These are phyloP conservation scores for Telenomus remus DNA, from an alignment of 1,140 invertebrate genomes.

Conservation along the genomic window DNA sequence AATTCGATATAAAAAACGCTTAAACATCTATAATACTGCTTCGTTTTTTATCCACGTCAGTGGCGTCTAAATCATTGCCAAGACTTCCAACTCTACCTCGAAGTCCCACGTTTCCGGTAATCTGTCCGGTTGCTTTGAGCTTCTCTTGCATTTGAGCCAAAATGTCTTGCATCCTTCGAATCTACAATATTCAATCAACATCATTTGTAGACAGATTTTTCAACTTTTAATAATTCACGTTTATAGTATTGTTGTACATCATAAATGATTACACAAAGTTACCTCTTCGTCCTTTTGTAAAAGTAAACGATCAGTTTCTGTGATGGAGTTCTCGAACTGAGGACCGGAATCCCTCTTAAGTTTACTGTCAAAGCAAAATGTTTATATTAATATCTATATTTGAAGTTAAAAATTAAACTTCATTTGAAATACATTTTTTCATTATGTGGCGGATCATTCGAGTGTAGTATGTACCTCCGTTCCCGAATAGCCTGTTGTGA, in stretches of 20 bases:
- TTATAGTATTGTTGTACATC: no score
- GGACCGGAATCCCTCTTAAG: conserved; percentile 88
- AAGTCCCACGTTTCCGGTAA: conserved; percentile 65
- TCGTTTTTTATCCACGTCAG: conserved; percentile 80
- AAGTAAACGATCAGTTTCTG: conserved; percentile 89
- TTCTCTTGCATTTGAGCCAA: conserved; percentile 97
- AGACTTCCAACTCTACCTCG: conserved; percentile 69
- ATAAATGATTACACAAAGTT: no score
- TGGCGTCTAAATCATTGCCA: conserved; percentile 69
- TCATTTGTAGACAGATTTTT: no score
- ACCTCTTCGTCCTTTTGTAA: conserved; percentile 96
- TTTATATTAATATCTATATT: no score
- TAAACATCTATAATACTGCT: conserved; percentile 89
- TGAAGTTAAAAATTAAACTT: no score
- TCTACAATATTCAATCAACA: conserved; percentile 76
- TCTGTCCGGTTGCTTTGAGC: conserved; percentile 86
- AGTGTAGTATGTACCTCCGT: conserved; percentile 78
- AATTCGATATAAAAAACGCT: conserved; percentile 46
- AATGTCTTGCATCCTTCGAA: conserved; percentile 96
- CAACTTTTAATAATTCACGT: no score
- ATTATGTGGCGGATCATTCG: conserved; percentile 29
- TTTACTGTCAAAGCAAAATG: conserved; percentile 79
- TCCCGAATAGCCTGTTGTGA: conserved; percentile 89
- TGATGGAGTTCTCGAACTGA: conserved; percentile 84
- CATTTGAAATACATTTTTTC: no score